Evolutionary conservation across 2,888 invertebrate genomes (phyloP).

Genomic region (Netelia fuscicornis): DNA sequence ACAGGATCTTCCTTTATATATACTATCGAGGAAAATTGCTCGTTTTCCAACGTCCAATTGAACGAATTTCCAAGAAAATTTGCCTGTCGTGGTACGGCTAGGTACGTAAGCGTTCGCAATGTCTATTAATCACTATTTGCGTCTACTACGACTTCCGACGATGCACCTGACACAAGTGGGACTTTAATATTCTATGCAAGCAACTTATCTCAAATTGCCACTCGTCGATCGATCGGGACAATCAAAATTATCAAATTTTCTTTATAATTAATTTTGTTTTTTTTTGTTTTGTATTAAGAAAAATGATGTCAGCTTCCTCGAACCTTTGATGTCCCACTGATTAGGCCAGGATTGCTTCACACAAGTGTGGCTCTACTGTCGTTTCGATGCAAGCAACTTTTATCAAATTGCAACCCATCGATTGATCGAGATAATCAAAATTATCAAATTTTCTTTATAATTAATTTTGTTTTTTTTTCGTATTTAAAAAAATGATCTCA

Average conservation of each 20-base stretch:
- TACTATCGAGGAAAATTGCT: conserved; percentile 49
- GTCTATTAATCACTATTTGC: conserved; percentile 46
- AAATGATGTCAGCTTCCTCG: neutral
- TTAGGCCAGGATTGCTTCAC: conserved; percentile 19
- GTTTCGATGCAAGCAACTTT: neutral
- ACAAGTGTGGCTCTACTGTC: conserved; percentile 4
- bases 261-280: neutral
- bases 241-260: neutral
- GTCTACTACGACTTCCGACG: conserved; percentile 13
- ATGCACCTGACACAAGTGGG: conserved; percentile 54
- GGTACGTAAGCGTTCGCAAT: neutral
- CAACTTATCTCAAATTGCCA: neutral
- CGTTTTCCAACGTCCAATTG: conserved; percentile 40
- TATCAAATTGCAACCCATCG: neutral
- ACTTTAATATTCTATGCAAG: conserved; percentile 7
- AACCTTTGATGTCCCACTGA: conserved; percentile 33
- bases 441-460: neutral
- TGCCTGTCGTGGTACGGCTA: neutral
- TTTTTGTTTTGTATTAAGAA: neutral
- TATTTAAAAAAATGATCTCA: neutral
- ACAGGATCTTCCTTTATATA: conserved; percentile 15
- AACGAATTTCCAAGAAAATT: conserved; percentile 55
- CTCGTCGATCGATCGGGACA: neutral
- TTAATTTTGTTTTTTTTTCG: neutral
- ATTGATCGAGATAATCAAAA: neutral